Base-by-base conservation (phyloP, 2,888 invertebrate species). In the Ecdyonurus torrentis region DNA sequence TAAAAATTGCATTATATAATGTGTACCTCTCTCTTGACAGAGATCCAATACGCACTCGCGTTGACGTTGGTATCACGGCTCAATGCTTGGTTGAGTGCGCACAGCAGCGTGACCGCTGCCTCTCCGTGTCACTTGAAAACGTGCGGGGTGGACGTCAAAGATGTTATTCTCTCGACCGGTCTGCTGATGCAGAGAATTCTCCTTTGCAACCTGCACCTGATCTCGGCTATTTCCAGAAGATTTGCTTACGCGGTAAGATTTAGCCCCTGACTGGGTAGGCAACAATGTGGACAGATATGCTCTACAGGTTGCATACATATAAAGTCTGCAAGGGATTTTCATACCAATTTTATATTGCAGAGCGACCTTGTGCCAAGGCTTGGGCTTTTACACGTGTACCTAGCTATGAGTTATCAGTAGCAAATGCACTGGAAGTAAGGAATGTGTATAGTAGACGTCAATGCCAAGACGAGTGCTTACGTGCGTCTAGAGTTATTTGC, bases 341-440 rank as follows among this genome's bases (percentile, higher is more conserved):
- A n/a, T n/a, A n/a, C n/a, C n/a, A n/a, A n/a, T n/a, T n/a, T 5
- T 37, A 37, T 10, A 5, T 65, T 66, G 5, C 64, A 74, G 73
- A 71, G 64, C 69, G 71, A 18, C 66, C 69, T 20, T 76, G 76
- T 67, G 71, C 72, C 25, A 75, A 75, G 66, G 69, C 74, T n/a
- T 76, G 76, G 76, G 74, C 76, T 7, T 78, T 78, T 69, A 78
- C 78, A 55, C 70, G 79, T 25, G 76, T 77, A 37, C 75, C 77
- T 20, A 76, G 76, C 65, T 75, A 75, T 66, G 75, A 75, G 65
- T 70, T 79, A 58, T 63, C 62, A 15, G 77, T 76, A 59, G 72
- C 75, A 61, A 75, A 77, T 25, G 73, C 74, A 63, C 71, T 76
- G 65, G 74, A 77, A 68, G 69, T 77, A 18, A 69, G 72, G 37